A percentile compares a stretch with the other conserved stretches of the same genome.
Conservation (phyloP, 2,888 invertebrate species). For the Drosophila pseudotalamancana region DNA sequence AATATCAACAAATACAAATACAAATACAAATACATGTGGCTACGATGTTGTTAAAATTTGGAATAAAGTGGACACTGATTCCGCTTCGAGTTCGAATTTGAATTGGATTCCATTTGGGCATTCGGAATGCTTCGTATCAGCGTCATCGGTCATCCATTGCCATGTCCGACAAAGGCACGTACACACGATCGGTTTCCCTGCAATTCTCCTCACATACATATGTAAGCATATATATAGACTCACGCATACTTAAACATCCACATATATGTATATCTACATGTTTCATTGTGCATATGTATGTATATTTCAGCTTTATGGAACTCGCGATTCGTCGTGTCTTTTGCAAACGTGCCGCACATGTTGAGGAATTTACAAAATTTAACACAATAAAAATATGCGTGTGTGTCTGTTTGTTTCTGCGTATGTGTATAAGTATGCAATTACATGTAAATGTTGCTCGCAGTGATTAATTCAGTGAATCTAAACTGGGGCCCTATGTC, state of each 20-base stretch:
- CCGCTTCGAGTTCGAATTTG: no score
- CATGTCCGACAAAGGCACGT: constrained; percentile 67
- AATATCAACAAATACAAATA: constrained; percentile 1
- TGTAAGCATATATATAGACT: not conserved
- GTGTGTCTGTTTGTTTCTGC: not conserved
- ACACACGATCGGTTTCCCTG: constrained; percentile 56
- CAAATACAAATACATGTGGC: no score
- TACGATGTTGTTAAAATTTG: no score
- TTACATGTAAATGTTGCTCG: constrained; percentile 33
- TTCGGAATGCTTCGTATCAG: constrained; percentile 29
- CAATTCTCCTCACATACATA: constrained; percentile 16
- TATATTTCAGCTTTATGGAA: not conserved
- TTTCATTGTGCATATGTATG: not conserved
- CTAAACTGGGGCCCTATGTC: constrained; percentile 27
- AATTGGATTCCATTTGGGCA: constrained; percentile 9
- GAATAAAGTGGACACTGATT: constrained; percentile 10
- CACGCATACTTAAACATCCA: not conserved
- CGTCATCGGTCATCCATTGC: constrained; percentile 63
- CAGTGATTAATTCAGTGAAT: constrained; percentile 62
- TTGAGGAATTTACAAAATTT: constrained; percentile 55
- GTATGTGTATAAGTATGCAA: not conserved
- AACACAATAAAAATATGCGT: constrained; percentile 1
- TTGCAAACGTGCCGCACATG: constrained; percentile 63
- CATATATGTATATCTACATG: not conserved
- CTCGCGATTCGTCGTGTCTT: constrained; percentile 38